Percentiles rank a stretch among this genome's conserved stretches.
Evolutionary conservation across 2,113 vertebrate genomes (phyloP).

Genomic region (Elephas maximus): DNA sequence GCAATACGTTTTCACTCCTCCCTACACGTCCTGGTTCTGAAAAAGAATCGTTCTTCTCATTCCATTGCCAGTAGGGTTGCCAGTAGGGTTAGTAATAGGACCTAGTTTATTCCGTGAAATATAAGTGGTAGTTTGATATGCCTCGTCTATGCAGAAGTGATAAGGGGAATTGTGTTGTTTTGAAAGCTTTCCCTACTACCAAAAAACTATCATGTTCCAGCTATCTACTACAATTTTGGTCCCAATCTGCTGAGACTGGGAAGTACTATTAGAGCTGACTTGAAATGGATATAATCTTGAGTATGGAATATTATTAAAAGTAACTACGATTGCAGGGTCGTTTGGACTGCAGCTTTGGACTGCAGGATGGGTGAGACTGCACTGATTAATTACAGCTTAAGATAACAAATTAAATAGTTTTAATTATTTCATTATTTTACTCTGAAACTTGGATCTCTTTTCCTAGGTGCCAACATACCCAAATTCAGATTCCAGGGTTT

Average conservation of each 20-base stretch:
- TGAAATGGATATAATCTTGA: not conserved
- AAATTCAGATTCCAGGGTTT: not conserved
- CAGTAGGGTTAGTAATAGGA: not conserved
- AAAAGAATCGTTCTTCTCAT: not conserved
- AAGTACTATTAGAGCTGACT: not conserved
- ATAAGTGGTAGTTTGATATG: not conserved
- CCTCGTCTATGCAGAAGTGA: not conserved
- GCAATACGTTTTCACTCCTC: not conserved
- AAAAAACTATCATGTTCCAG: not conserved
- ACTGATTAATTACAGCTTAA: not conserved
- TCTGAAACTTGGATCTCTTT: not conserved
- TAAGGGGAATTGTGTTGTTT: not conserved
- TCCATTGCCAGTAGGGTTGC: not conserved
- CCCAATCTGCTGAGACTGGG: not conserved
- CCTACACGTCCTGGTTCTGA: not conserved
- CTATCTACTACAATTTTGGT: not conserved
- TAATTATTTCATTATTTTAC: not conserved
- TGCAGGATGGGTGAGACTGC: not conserved
- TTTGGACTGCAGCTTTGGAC: not conserved
- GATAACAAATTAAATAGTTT: not conserved
- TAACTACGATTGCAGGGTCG: not conserved
- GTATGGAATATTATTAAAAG: not conserved
- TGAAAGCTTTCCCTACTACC: not conserved
- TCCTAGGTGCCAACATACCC: not conserved
- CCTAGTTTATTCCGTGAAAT: not conserved